These are phyloP conservation scores for Melanotaenia nigrans DNA, from an alignment of 2,797 vertebrate species.

Conservation along the genomic window DNA sequence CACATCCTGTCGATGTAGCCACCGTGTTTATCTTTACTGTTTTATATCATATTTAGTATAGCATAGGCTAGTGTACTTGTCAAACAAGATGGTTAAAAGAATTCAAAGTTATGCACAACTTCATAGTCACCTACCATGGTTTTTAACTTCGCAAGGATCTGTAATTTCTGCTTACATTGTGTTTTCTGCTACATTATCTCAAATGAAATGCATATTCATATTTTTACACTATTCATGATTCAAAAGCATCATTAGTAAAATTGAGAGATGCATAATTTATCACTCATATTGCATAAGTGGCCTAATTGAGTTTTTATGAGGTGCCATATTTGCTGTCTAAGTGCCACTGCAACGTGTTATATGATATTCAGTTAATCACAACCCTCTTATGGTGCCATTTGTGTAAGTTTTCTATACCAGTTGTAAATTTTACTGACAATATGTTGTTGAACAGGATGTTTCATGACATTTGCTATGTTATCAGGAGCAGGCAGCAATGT, in stretches of 20 bases:
- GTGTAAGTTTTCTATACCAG: background rate
- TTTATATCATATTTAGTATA: slow-evolving; percentile 20
- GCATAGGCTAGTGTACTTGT: slow-evolving; percentile 17
- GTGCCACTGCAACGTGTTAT: slow-evolving; percentile 3
- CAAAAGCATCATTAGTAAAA: slow-evolving; percentile 44
- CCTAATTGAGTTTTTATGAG: slow-evolving; percentile 50
- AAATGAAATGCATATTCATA: slow-evolving; percentile 45
- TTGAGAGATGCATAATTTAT: slow-evolving; percentile 54
- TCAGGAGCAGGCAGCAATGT: slow-evolving; percentile 1
- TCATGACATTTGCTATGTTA: background rate
- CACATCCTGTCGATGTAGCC: slow-evolving; percentile 11
- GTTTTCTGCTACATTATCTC: slow-evolving; percentile 30
- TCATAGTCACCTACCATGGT: background rate
- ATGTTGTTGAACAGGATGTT: background rate
- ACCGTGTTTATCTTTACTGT: background rate
- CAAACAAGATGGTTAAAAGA: slow-evolving; percentile 1
- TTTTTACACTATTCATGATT: slow-evolving; percentile 54
- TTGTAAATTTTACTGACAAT: background rate
- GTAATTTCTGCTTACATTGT: slow-evolving; percentile 25
- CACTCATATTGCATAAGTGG: slow-evolving; percentile 43
- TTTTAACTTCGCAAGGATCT: slow-evolving; percentile 5
- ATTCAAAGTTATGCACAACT: background rate
- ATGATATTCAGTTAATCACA: background rate
- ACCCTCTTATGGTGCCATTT: background rate
- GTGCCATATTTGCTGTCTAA: slow-evolving; percentile 17